These are phyloP conservation scores for Seriola rivoliana DNA, from an alignment of 2,113 vertebrate genomes.

Conservation along the genomic window DNA sequence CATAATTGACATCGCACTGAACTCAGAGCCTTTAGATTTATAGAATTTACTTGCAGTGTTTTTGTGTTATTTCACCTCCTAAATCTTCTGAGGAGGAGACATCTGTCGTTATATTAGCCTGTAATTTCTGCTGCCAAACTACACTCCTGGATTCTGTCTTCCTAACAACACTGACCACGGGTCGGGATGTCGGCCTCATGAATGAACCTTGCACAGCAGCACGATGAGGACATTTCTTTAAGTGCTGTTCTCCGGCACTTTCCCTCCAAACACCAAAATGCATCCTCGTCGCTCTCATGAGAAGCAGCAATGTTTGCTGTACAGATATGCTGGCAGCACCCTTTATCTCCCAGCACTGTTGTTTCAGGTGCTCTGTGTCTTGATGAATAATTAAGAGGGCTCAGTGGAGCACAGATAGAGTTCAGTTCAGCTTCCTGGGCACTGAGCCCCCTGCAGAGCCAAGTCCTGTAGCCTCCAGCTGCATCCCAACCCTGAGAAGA, in stretches of 20 bases:
- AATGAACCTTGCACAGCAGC: neutral
- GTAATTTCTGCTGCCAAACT: neutral
- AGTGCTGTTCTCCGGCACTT: neutral
- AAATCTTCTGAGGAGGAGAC: slow-evolving; percentile 13
- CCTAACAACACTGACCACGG: slow-evolving; percentile 16
- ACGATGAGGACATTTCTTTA: neutral
- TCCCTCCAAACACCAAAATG: neutral
- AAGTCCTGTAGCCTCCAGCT: slow-evolving; percentile 14
- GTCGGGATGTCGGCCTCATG: slow-evolving; percentile 31
- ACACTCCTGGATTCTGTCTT: slow-evolving; percentile 56
- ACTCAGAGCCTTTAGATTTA: neutral
- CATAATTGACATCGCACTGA: neutral
- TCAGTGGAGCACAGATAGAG: slow-evolving; percentile 45
- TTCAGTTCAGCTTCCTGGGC: slow-evolving; percentile 49
- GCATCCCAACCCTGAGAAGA: slow-evolving; percentile 38
- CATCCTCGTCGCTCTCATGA: neutral
- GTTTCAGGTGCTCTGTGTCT: slow-evolving; percentile 72
- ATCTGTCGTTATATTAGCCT: slow-evolving; percentile 34
- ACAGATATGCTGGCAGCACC: slow-evolving; percentile 8
- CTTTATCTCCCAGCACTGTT: slow-evolving; percentile 50
- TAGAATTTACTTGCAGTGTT: neutral
- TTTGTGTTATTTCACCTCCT: neutral
- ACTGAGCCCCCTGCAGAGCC: slow-evolving; percentile 36
- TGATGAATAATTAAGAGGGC: slow-evolving; percentile 82
- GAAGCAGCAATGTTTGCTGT: slow-evolving; percentile 29